Conservation (phyloP, 2,113 vertebrate species). For the Caloenas nicobarica region DNA sequence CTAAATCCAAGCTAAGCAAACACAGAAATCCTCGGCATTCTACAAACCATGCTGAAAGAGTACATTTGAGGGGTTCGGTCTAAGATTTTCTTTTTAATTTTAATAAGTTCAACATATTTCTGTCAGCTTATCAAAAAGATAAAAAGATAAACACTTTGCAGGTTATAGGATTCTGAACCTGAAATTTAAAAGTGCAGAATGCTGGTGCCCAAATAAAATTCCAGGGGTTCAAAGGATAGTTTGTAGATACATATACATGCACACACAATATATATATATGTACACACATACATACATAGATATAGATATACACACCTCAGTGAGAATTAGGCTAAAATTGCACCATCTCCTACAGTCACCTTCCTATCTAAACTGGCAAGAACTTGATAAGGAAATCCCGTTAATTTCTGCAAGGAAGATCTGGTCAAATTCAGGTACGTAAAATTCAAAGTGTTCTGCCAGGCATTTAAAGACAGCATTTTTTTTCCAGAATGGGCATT, state of each 20-base stretch:
- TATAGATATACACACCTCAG: neutral
- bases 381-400: neutral
- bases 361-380: neutral
- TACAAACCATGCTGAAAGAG: neutral
- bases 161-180: neutral
- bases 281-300: neutral
- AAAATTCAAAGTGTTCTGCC: neutral
- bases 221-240: neutral
- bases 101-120: neutral
- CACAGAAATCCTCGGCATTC: neutral
- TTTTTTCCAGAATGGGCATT: neutral
- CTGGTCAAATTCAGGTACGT: neutral
- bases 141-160: neutral
- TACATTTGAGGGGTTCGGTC: neutral
- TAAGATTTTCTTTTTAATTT: neutral
- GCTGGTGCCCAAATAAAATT: neutral
- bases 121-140: neutral
- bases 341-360: neutral
- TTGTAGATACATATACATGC: neutral
- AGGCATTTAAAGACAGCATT: neutral
- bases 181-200: neutral
- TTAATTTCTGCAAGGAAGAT: neutral
- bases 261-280: neutral
- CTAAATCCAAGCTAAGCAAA: constrained; percentile 29
- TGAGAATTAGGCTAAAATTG: neutral